Percentiles rank a stretch among this genome's conserved stretches.
Conservation (phyloP, 2,888 invertebrate species). For the Endotricha flammealis region DNA sequence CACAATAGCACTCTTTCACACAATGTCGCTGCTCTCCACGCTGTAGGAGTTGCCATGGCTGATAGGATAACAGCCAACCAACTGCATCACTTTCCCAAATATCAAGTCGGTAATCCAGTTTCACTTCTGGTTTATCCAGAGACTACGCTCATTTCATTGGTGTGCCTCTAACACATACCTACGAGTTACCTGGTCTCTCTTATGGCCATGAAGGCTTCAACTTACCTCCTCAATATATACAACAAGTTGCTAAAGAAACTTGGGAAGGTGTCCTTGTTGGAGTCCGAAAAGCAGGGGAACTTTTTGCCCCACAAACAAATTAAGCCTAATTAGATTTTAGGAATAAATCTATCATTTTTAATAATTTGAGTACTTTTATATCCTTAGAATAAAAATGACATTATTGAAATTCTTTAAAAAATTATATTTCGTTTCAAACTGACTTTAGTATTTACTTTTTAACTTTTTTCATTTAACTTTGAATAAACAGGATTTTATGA, state of each 20-base stretch:
- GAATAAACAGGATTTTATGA: too few relatives aligned
- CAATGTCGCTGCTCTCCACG: constrained; percentile 61
- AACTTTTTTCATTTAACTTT: too few relatives aligned
- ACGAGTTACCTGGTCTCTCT: constrained; percentile 21
- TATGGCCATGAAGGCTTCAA: constrained; percentile 36
- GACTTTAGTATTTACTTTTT: too few relatives aligned
- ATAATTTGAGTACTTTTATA: too few relatives aligned
- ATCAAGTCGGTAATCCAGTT: constrained; percentile 72
- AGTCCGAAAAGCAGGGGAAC: constrained; percentile 32
- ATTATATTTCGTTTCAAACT: too few relatives aligned
- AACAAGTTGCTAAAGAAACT: constrained; percentile 69
- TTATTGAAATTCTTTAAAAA: too few relatives aligned
- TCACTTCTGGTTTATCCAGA: constrained; percentile 80
- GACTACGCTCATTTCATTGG: constrained; percentile 80
- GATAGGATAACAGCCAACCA: constrained; percentile 47
- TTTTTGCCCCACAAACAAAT: constrained; percentile 16
- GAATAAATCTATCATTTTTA: too few relatives aligned
- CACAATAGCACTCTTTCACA: constrained; percentile 70
- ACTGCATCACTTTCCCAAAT: constrained; percentile 52
- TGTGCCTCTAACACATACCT: constrained; percentile 63
- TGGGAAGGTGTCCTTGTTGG: constrained; percentile 70
- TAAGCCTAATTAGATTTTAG: too few relatives aligned
- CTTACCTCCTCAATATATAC: constrained; percentile 66
- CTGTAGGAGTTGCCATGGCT: constrained; percentile 53
- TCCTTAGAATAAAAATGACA: too few relatives aligned